Evolutionary conservation across 2,888 invertebrate species (phyloP), one percentile per base, ranked within the genome.

Genomic region (Cryptophagus acutangulus): DNA sequence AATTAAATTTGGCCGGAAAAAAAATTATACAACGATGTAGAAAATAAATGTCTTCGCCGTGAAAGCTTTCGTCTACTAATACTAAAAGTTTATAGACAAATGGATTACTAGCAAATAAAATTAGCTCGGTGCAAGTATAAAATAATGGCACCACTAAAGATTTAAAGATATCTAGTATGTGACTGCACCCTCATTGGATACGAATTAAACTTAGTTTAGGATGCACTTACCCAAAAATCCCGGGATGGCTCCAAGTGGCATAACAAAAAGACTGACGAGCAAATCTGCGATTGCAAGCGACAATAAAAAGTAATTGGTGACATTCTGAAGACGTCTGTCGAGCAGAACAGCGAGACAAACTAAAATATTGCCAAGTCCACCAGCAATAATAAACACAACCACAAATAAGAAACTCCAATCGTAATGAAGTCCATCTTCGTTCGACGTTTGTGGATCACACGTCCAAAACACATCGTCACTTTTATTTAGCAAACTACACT

Each of bases 231-330:
- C 94, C 61, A 91, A 74, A 71, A 95, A 88, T 63, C 92, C 93
- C 17, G 89, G 90, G 57, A 94, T 84, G 24, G 95, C 92, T 44
- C 91, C 91, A 67, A 94, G 77, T 2, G 95, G 95, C 95, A 96
- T 96, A 40, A 95, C 95, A 62, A 94, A 86, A 48, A 92, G 71
- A 61, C 91, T 92, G 63, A 95, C 94, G 47, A 95, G 75, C 42
- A 95, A 75, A 73, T 96, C 95, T 37, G 95, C 94, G 38, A 94
- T 85, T 30, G 94, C 93, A 66, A 96, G 71, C 14, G 94, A 94
- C 58, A 94, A 76, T 47, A 95, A 76, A 69, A 95, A 95, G 72
- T 94, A 94, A 73, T 95, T 96, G 49, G 95, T 95, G 51, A 92
- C 89, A 70, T 92, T 95, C 71, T 95, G 94, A 46, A 95, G 73